Evolutionary conservation across 2,797 vertebrate species (phyloP).

Genomic region (Miichthys miiuy): DNA sequence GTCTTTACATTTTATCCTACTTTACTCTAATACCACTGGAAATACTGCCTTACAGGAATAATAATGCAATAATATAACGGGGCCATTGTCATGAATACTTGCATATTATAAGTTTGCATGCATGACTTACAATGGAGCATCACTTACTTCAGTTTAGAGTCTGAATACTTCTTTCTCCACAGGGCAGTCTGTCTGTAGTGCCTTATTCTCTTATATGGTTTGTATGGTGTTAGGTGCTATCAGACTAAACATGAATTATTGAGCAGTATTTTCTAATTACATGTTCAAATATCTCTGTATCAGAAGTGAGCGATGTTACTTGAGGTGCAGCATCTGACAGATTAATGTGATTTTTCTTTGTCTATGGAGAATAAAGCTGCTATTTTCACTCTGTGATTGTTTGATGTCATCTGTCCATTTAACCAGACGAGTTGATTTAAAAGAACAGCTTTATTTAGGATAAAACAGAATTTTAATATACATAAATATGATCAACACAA

Average conservation of each 20-base stretch:
- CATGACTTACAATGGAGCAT: neutral
- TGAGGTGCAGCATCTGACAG: neutral
- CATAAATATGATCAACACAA: conserved; percentile 70
- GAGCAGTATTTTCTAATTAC: neutral
- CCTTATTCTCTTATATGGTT: neutral
- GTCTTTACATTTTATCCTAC: neutral
- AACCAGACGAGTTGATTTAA: conserved; percentile 40
- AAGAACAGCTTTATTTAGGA: conserved; percentile 70
- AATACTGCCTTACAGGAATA: neutral
- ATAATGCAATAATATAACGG: neutral
- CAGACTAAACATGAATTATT: neutral
- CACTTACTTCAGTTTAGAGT: neutral
- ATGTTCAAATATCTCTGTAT: neutral
- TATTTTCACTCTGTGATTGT: neutral
- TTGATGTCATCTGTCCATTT: neutral
- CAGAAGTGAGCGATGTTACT: neutral
- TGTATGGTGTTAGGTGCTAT: neutral
- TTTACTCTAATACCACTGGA: neutral
- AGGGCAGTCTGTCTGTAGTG: neutral
- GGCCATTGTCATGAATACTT: neutral
- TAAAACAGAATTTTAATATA: conserved; percentile 63
- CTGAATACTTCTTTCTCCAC: neutral
- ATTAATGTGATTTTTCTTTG: neutral
- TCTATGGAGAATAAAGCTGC: conserved; percentile 42
- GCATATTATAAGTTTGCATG: neutral